Evolutionary conservation across 2,888 invertebrate genomes (phyloP).

Genomic region (Limnephilus auricula): DNA sequence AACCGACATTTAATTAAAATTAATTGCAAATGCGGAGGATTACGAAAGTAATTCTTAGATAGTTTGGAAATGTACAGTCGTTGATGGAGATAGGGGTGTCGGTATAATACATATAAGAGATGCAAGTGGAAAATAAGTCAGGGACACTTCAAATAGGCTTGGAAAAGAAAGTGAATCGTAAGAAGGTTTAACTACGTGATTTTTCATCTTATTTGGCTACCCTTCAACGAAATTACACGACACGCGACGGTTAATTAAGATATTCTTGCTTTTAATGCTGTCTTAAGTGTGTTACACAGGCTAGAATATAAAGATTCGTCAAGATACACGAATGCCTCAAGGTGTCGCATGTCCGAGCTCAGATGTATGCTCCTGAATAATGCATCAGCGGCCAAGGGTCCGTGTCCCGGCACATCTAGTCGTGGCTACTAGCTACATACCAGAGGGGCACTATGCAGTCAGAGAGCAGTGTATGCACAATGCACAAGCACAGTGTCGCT

Average conservation of each 20-base stretch:
- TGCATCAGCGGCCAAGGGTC: slow-evolving; percentile 28
- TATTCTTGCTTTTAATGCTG: neutral
- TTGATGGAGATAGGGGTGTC: neutral
- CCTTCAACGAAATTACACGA: neutral
- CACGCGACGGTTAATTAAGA: neutral
- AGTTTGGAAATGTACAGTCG: neutral
- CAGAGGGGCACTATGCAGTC: neutral
- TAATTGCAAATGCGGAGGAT: neutral
- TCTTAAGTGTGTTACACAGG: neutral
- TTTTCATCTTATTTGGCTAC: neutral
- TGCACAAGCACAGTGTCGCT: neutral
- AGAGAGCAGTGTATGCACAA: slow-evolving; percentile 6
- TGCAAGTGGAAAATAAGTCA: too few relatives aligned
- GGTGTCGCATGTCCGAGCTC: slow-evolving; percentile 45
- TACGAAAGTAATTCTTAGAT: neutral
- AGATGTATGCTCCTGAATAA: slow-evolving; percentile 40
- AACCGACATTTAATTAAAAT: neutral
- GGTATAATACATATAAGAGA: too few relatives aligned
- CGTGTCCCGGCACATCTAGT: neutral
- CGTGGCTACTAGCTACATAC: neutral
- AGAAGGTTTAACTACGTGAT: too few relatives aligned
- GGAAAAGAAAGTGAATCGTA: neutral
- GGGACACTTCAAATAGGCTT: too few relatives aligned
- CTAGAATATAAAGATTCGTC: neutral
- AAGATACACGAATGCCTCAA: slow-evolving; percentile 39